A percentile compares a stretch with the other conserved stretches of the same genome.
Evolutionary conservation across 2,888 invertebrate species (phyloP).

Genomic region (Caenorhabditis sp.): DNA sequence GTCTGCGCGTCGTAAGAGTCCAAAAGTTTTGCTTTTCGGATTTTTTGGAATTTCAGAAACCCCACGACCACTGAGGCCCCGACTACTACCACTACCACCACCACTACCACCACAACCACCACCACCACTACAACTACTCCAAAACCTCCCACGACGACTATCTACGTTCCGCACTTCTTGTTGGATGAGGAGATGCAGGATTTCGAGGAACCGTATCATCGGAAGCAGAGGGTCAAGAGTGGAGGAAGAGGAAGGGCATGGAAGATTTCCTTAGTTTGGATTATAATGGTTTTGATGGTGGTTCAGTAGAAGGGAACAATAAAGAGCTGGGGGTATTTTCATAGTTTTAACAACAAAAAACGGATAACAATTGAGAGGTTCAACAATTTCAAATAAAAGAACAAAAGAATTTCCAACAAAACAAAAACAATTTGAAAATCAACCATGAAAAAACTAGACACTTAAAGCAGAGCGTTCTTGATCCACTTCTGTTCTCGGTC

Average conservation of each 20-base stretch:
- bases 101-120: background rate
- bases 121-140: background rate
- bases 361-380: no score
- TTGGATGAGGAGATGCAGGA: background rate
- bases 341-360: no score
- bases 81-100: background rate
- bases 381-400: no score
- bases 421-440: slow-evolving; percentile 3
- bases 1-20: background rate
- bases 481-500: slow-evolving; percentile 72
- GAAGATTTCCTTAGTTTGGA: background rate
- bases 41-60: background rate
- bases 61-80: background rate
- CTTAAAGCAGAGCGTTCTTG: slow-evolving; percentile 75
- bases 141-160: background rate
- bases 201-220: background rate
- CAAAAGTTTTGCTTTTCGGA: background rate
- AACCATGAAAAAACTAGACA: slow-evolving; percentile 13
- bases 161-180: background rate
- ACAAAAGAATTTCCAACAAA: slow-evolving; percentile 2
- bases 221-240: background rate
- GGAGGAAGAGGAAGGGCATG: background rate
- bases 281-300: background rate
- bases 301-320: no score
- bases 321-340: no score